A percentile compares a stretch with the other conserved stretches of the same genome.
Conservation (phyloP, 1,140 invertebrate genomes). For the Batillaria attramentaria region DNA sequence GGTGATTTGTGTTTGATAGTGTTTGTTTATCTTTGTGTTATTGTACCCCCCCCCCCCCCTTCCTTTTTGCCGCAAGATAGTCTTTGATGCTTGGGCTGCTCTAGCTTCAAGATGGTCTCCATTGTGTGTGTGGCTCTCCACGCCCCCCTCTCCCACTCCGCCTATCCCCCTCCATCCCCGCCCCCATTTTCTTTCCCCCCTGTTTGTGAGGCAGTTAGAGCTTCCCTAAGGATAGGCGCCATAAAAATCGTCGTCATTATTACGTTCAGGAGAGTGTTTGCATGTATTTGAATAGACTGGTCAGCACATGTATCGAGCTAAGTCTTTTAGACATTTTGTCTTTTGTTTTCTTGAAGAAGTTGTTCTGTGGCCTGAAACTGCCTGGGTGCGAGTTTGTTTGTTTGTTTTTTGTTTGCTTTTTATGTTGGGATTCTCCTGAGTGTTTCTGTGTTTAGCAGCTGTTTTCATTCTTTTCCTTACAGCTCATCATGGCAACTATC, state of each 20-base stretch:
- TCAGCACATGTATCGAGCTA: not conserved
- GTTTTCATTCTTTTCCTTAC: constrained; percentile 45
- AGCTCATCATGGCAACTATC: constrained; percentile 84
- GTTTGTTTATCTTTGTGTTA: constrained; percentile 9
- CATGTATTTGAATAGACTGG: no score
- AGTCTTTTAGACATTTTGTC: not conserved
- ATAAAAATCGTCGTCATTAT: no score
- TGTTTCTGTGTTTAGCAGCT: not conserved
- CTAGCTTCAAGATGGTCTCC: no score
- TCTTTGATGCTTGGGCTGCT: no score
- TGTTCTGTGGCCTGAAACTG: not conserved
- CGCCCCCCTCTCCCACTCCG: no score
- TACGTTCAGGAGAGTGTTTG: no score
- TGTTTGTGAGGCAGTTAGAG: no score
- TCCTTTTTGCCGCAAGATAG: no score
- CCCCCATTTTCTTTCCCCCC: no score
- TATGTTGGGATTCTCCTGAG: not conserved
- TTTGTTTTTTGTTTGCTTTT: not conserved
- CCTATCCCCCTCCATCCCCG: no score
- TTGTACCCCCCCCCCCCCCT: not conserved
- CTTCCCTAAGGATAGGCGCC: no score
- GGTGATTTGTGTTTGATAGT: not conserved
- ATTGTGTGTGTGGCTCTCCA: no score
- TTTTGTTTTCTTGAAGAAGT: not conserved
- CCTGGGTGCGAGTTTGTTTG: not conserved